Conservation (phyloP, 53 echinoderm and acorn worm species). For the Astropecten irregularis region DNA sequence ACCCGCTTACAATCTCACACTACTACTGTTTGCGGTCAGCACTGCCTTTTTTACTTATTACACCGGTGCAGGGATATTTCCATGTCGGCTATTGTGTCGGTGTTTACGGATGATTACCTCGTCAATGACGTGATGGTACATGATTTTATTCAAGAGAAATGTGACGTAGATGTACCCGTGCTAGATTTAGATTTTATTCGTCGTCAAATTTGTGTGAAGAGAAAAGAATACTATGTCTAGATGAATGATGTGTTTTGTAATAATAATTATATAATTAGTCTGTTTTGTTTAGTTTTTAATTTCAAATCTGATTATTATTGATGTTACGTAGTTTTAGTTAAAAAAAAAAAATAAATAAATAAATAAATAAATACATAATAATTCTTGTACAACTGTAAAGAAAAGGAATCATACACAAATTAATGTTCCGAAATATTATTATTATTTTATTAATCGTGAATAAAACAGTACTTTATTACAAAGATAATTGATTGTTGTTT, state of each 20-base stretch:
- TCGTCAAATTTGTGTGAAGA: neutral
- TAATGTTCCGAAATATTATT: too few species aligned
- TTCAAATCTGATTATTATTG: neutral
- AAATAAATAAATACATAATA: too few species aligned
- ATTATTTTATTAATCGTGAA: neutral
- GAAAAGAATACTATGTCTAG: neutral
- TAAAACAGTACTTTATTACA: too few species aligned
- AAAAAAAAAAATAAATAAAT: neutral
- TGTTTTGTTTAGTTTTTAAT: neutral
- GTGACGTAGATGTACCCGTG: neutral
- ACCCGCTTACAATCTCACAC: constrained; percentile 7
- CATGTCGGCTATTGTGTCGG: neutral
- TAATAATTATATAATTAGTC: neutral
- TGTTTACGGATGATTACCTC: neutral
- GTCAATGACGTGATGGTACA: constrained; percentile 26
- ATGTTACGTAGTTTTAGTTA: neutral
- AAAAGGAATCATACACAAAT: too few species aligned
- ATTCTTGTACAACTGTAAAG: too few species aligned
- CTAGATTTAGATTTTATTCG: neutral
- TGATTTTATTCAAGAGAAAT: neutral
- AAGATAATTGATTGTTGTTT: too few species aligned
- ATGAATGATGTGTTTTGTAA: neutral
- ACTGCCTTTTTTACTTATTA: constrained; percentile 6
- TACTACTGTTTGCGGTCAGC: constrained; percentile 28
- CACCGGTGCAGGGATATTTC: neutral